A percentile compares a stretch with the other conserved stretches of the same genome.
These are phyloP conservation scores for Venturia canescens DNA, from an alignment of 1,140 invertebrate species.

Conservation along the genomic window DNA sequence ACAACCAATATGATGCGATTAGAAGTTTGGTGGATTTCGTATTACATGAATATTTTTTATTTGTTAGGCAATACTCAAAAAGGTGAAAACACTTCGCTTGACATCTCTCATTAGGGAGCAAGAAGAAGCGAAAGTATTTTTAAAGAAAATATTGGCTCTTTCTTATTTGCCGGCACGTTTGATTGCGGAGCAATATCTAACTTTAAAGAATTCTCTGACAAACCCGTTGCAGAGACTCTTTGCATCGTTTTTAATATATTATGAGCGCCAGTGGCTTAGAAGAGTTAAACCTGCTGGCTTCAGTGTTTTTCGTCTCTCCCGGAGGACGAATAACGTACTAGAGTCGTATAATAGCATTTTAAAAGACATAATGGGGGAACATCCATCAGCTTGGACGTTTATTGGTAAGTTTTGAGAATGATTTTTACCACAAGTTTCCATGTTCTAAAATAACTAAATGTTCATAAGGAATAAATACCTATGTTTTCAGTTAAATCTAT, in stretches of 20 bases:
- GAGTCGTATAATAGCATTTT: conserved; percentile 36
- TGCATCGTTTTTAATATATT: background rate
- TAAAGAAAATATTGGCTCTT: conserved; percentile 28
- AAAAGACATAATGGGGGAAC: background rate
- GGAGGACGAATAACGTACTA: conserved; percentile 22
- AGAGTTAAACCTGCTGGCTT: conserved; percentile 13
- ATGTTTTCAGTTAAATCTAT: too few relatives aligned
- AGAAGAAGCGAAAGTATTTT: background rate
- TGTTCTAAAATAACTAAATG: too few relatives aligned
- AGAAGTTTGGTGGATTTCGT: background rate
- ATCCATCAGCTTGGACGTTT: conserved; percentile 29
- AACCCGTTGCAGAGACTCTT: background rate
- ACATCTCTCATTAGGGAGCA: background rate
- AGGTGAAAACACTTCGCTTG: conserved; percentile 3
- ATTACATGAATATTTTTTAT: background rate
- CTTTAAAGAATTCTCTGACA: background rate
- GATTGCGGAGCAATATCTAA: background rate
- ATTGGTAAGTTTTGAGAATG: background rate
- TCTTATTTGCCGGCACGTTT: background rate
- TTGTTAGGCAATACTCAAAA: background rate
- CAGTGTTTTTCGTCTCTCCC: conserved; percentile 20
- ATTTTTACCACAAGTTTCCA: background rate
- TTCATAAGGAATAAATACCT: too few relatives aligned
- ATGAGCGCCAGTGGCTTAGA: conserved; percentile 29
- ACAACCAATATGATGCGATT: background rate